These are phyloP conservation scores for Nephrotoma appendiculata DNA, from an alignment of 2,888 invertebrate genomes.

Conservation along the genomic window DNA sequence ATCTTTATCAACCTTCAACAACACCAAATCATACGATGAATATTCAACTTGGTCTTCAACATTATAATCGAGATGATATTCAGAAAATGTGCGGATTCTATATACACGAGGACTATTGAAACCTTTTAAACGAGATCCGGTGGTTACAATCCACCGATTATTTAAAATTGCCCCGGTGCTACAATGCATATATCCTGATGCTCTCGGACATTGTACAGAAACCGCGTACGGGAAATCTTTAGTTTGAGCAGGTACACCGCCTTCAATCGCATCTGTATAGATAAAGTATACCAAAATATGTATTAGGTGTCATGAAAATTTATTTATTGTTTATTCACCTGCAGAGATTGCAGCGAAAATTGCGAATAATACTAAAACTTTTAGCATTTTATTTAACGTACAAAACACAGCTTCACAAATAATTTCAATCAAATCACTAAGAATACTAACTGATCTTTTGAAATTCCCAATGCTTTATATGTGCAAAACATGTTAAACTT, in stretches of 20 bases:
- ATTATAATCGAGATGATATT: not conserved
- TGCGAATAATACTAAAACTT: not conserved
- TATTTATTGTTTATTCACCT: not conserved
- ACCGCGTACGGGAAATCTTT: not conserved
- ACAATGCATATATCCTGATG: not conserved
- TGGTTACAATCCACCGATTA: not conserved
- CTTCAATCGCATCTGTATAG: not conserved
- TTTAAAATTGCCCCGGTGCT: conserved; percentile 17
- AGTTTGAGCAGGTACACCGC: not conserved
- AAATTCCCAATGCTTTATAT: no score
- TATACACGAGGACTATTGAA: not conserved
- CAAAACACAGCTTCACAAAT: not conserved
- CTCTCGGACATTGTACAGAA: not conserved
- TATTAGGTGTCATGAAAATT: not conserved
- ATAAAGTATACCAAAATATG: no score
- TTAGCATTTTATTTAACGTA: not conserved
- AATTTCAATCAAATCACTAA: no score
- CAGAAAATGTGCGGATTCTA: not conserved
- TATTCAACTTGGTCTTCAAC: not conserved
- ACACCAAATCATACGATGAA: not conserved
- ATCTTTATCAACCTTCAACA: not conserved
- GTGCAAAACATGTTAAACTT: no score
- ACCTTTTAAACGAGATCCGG: not conserved
- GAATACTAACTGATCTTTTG: no score
- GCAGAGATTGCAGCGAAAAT: not conserved